Conservation (phyloP, 2,113 vertebrate species). For the Donacobius atricapilla region DNA sequence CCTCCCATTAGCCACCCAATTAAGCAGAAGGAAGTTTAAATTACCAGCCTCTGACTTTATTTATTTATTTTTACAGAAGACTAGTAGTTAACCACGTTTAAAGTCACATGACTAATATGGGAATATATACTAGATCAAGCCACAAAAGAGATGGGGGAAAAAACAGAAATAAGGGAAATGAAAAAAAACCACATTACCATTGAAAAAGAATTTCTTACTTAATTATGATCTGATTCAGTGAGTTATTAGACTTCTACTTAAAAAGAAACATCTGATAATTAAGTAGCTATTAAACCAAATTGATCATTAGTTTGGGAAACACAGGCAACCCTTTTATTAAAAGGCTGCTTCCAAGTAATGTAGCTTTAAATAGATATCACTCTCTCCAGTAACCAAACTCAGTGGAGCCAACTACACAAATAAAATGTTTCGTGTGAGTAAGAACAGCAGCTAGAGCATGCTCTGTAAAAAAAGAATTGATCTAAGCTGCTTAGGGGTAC, state of each 20-base stretch:
- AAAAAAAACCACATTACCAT: background rate
- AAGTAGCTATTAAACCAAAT: conserved; percentile 3
- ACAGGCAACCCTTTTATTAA: background rate
- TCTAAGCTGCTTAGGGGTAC: background rate
- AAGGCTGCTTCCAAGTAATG: background rate
- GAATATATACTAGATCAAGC: background rate
- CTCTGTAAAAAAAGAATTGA: background rate
- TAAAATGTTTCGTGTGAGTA: background rate
- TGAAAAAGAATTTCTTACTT: background rate
- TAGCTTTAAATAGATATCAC: background rate
- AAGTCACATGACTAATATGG: background rate
- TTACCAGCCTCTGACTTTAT: background rate
- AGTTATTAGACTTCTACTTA: background rate
- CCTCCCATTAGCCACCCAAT: background rate
- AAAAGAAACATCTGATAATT: background rate
- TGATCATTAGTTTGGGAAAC: background rate
- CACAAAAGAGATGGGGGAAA: background rate
- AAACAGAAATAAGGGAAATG: background rate
- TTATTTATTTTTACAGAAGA: conserved; percentile 30
- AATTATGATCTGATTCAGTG: background rate
- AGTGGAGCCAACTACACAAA: background rate
- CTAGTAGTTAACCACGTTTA: background rate
- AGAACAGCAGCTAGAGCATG: background rate
- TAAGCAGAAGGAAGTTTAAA: conserved; percentile 22
- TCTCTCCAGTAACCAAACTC: background rate